Evolutionary conservation across 2,797 vertebrate genomes (phyloP).

Genomic region (Remorina albescens): DNA sequence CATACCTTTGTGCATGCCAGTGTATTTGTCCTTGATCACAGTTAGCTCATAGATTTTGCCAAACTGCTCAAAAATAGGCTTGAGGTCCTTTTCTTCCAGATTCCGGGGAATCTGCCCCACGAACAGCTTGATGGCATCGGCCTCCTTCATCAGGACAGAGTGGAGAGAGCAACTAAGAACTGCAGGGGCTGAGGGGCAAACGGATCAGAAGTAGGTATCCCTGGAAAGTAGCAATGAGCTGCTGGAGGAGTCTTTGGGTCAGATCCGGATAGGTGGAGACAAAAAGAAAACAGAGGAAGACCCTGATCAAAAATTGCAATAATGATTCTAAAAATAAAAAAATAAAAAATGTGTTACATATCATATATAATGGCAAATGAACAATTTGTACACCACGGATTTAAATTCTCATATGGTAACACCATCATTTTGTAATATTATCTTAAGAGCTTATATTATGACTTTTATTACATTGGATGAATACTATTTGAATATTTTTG

Average conservation of each 20-base stretch:
- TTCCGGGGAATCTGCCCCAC: constrained; percentile 88
- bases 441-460: not conserved
- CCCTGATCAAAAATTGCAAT: not conserved
- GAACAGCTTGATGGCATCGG: constrained; percentile 88
- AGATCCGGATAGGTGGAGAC: constrained; percentile 16
- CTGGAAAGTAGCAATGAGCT: constrained; percentile 59
- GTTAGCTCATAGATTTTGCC: constrained; percentile 89
- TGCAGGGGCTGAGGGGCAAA: constrained; percentile 60
- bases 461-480: not conserved
- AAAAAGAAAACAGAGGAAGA: constrained; percentile 34
- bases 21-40: constrained; percentile 90
- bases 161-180: constrained; percentile 63
- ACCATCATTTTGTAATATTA: constrained; percentile 8
- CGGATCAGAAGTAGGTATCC: constrained; percentile 66
- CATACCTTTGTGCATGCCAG: constrained; percentile 89
- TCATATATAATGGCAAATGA: not conserved
- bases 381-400: not conserved
- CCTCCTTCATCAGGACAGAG: constrained; percentile 86
- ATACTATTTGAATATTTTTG: not conserved
- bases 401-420: not conserved
- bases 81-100: constrained; percentile 89
- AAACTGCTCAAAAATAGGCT: constrained; percentile 88
- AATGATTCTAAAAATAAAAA: not conserved
- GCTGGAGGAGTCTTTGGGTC: constrained; percentile 49
- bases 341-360: not conserved